phyloP scores from a whole-genome alignment of 2,797 vertebrate species.

The Lepus townsendii region DNA sequence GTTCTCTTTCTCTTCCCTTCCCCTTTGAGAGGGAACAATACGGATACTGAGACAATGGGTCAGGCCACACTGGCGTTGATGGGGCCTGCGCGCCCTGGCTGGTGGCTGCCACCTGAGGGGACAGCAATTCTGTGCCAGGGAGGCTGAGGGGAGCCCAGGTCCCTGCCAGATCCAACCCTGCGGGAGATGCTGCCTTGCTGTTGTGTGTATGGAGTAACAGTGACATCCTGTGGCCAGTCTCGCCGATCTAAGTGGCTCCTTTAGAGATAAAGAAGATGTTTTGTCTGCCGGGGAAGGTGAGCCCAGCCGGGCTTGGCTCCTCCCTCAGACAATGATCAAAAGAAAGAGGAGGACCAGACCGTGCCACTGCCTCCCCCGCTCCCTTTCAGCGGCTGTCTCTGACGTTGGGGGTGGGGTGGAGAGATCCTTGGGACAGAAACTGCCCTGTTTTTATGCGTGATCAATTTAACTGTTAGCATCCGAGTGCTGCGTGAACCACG shows the following conservation, averaged over 20 bases:
- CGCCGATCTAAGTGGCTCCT: constrained; percentile 84
- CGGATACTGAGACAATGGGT: constrained; percentile 61
- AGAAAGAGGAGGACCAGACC: background rate
- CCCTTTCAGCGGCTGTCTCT: background rate
- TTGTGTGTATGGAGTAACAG: constrained; percentile 91
- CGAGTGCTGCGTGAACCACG: constrained; percentile 49
- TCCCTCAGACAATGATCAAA: background rate
- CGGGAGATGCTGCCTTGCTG: constrained; percentile 68
- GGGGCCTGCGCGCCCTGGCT: background rate
- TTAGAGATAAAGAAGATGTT: constrained; percentile 76
- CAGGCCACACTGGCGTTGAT: background rate
- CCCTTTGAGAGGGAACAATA: constrained; percentile 70
- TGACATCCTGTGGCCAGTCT: constrained; percentile 91
- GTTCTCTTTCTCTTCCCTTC: constrained; percentile 35
- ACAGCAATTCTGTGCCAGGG: background rate
- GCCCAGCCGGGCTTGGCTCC: background rate
- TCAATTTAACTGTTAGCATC: constrained; percentile 65
- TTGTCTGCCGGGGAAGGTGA: constrained; percentile 2
- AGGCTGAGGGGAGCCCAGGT: constrained; percentile 17
- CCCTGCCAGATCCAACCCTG: constrained; percentile 71
- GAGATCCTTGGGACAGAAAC: constrained; percentile 23
- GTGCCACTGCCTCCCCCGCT: fast-evolving
- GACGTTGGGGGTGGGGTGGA: background rate
- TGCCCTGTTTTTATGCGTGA: constrained; percentile 64
- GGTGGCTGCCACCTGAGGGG: constrained; percentile 23